Evolutionary conservation across 1,140 invertebrate genomes (phyloP).

Genomic region (Diabrotica undecimpunctata): DNA sequence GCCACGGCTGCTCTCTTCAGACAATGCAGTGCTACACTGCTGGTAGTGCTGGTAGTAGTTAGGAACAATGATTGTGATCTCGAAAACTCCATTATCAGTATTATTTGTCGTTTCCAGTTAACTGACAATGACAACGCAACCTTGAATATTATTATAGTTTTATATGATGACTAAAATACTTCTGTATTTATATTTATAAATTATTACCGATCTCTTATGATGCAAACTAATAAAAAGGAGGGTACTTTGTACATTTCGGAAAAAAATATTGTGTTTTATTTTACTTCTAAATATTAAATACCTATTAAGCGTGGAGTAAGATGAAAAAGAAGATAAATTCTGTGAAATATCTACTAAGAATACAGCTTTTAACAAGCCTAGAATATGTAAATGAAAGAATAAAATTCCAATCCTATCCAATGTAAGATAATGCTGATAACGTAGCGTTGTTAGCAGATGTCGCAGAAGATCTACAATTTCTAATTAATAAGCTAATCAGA

Average conservation of each 20-base stretch:
- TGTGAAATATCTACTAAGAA: too few species aligned
- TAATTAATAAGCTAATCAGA: too few species aligned
- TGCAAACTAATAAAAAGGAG: background rate
- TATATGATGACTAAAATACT: conserved; percentile 3
- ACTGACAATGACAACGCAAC: background rate
- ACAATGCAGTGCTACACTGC: conserved; percentile 37
- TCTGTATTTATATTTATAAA: conserved; percentile 8
- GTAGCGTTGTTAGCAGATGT: too few species aligned
- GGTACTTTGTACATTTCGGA: conserved; percentile 14
- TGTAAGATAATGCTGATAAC: too few species aligned
- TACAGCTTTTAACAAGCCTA: too few species aligned
- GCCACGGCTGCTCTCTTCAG: conserved; percentile 48
- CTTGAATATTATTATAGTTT: background rate
- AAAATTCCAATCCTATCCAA: too few species aligned
- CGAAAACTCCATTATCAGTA: conserved; percentile 31
- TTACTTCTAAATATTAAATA: too few species aligned
- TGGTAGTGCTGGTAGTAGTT: background rate
- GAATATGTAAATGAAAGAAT: too few species aligned
- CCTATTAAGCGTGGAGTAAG: too few species aligned
- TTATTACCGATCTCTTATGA: conserved; percentile 7
- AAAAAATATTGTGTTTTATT: background rate
- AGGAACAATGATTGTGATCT: conserved; percentile 20
- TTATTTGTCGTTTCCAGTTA: conserved; percentile 17
- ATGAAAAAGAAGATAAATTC: too few species aligned
- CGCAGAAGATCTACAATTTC: too few species aligned